Base-by-base conservation (phyloP, 1,140 invertebrate genomes). In the Myzus persicae region DNA sequence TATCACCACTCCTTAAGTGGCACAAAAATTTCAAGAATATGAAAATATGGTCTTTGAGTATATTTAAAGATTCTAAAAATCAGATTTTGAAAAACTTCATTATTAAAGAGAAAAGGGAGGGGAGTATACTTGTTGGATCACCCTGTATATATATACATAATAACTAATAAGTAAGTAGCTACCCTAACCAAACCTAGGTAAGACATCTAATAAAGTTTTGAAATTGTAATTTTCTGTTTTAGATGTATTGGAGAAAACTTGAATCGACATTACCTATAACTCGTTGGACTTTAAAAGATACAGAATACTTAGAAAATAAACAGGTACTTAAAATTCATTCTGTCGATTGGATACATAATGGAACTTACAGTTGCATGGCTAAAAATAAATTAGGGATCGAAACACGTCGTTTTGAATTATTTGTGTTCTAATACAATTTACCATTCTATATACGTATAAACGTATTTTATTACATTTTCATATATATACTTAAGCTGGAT, bases 351-450 rank as follows among this genome's bases (percentile, higher is more conserved):
- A 46, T 54, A 26, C 67, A 91, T 48, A 54, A 81, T 24, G 90
- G 90, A 38, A 91, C 76, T 36, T 91, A 91, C 36, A 48, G 11
- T 18, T 91, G 90, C 36, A 38, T 81, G 24, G 42, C 48, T n/a
- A 91, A 91, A 91, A 91, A 91, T 42, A 91, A 54, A 36, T 81
- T 91, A 36, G 90, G 90, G 1, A 48, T 46, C 20, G 90, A 81
- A 44, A 76, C 24, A 46, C 90, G 90, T 31, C 18, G 14, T 22
- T 91, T 91, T 48, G 89, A 90, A 20, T 90, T 90, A 20, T 18
- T 20, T 31, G 51, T 90, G 9, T 59, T 90, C 24, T 90, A 90
- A 46, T 44, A 87, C 11, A 20, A n/a, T 67, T 67, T 20, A n/a
- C 31, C 0, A 11, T 42, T 3, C 84, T 31, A 40, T 40, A 18